Evolutionary conservation across 2,113 vertebrate species (phyloP).

Genomic region (Cynopterus brachyotis): DNA sequence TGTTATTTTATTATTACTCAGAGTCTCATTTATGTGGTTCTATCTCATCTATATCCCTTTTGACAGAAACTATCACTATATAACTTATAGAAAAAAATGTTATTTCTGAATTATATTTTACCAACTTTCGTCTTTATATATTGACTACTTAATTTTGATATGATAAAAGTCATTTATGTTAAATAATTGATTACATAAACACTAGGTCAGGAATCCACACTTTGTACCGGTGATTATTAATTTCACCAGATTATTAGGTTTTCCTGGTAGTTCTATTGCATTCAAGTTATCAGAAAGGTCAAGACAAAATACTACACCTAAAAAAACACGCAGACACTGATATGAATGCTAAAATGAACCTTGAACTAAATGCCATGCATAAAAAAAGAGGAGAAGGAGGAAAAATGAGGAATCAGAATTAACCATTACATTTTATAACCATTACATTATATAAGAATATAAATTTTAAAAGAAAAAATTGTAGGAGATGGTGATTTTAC

Average conservation of each 20-base stretch:
- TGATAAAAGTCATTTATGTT: background rate
- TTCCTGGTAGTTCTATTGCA: background rate
- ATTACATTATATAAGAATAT: constrained; percentile 64
- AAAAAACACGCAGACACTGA: constrained; percentile 37
- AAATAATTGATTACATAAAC: background rate
- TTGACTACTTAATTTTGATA: background rate
- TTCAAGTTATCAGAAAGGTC: constrained; percentile 9
- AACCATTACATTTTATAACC: constrained; percentile 62
- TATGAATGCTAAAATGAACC: constrained; percentile 44
- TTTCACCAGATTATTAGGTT: background rate
- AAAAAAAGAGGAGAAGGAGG: constrained; percentile 15
- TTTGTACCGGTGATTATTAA: background rate
- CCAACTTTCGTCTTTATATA: background rate
- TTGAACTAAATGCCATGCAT: constrained; percentile 35
- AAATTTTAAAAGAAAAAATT: constrained; percentile 60
- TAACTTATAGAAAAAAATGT: background rate
- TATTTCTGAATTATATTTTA: background rate
- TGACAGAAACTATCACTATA: background rate
- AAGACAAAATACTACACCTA: constrained; percentile 30
- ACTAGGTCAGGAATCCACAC: background rate
- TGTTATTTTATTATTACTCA: background rate
- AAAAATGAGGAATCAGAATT: constrained; percentile 39
- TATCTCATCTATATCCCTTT: background rate
- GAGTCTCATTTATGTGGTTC: background rate
- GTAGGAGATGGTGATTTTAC: background rate